phyloP scores from a whole-genome alignment of 2,888 invertebrate species.

The Drepanosiphum platanoidis region DNA sequence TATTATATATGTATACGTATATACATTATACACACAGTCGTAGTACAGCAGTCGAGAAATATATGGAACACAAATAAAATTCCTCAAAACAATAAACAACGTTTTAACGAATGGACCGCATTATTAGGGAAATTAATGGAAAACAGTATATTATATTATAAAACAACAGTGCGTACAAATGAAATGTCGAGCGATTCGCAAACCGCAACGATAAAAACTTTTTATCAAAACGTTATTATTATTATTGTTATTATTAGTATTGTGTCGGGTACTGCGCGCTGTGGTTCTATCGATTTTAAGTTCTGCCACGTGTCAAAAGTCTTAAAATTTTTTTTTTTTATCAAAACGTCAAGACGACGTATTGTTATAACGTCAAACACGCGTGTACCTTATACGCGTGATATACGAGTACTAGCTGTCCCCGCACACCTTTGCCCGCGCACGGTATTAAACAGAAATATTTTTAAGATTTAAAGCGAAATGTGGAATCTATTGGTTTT shows the following conservation, averaged over 20 bases:
- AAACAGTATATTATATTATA: conserved; percentile 21
- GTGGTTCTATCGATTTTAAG: not conserved
- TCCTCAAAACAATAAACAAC: conserved; percentile 9
- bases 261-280: not conserved
- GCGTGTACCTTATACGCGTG: not conserved
- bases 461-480: too few species aligned
- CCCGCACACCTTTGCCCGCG: too few species aligned
- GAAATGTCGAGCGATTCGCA: not conserved
- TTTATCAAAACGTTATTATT: not conserved
- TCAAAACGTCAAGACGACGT: too few species aligned
- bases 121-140: conserved; percentile 30
- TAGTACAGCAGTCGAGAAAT: not conserved
- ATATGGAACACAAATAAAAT: conserved; percentile 24
- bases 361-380: not conserved
- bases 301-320: not conserved
- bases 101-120: conserved; percentile 7
- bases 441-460: too few species aligned
- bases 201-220: not conserved
- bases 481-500: too few species aligned
- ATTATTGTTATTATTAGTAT: not conserved
- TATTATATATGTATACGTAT: too few species aligned
- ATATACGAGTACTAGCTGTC: too few species aligned
- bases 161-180: not conserved
- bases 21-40: too few species aligned
- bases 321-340: not conserved